A percentile compares a stretch with the other conserved stretches of the same genome.
phyloP scores from a whole-genome alignment of 2,888 invertebrate genomes.

The Acrocyrtus sp. region DNA sequence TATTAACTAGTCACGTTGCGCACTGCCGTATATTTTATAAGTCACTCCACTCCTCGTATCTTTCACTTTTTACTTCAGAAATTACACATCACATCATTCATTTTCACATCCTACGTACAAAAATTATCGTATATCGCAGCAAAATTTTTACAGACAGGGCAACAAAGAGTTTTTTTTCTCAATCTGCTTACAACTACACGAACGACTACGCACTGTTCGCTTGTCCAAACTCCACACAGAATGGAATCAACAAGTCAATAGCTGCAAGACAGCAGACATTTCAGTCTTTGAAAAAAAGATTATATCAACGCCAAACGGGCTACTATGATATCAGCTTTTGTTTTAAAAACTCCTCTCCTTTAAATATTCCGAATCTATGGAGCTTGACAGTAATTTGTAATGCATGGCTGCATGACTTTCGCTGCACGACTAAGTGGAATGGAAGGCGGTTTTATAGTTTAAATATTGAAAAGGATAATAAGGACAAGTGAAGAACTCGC shows the following conservation, averaged over 20 bases:
- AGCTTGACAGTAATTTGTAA: constrained; percentile 38
- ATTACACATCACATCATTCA: background rate
- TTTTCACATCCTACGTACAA: constrained; percentile 21
- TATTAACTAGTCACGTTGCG: no score
- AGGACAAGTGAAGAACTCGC: no score
- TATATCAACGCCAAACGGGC: background rate
- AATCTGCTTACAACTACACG: constrained; percentile 1
- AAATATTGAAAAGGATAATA: background rate
- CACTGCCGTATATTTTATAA: no score
- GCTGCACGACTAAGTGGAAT: background rate
- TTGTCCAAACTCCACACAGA: background rate
- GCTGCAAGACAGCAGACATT: background rate
- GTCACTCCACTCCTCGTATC: no score
- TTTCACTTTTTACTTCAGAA: background rate
- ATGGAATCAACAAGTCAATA: background rate
- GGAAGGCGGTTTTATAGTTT: background rate
- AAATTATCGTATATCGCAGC: constrained; percentile 14
- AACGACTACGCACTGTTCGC: background rate
- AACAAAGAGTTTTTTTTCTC: background rate
- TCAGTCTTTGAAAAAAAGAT: constrained; percentile 3
- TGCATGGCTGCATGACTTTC: background rate
- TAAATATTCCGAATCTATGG: constrained; percentile 28
- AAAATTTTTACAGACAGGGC: background rate
- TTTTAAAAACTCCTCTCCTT: constrained; percentile 20
- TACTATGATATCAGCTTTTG: background rate